These are phyloP conservation scores for Cantharis rustica DNA, from an alignment of 2,888 invertebrate genomes.

Conservation along the genomic window DNA sequence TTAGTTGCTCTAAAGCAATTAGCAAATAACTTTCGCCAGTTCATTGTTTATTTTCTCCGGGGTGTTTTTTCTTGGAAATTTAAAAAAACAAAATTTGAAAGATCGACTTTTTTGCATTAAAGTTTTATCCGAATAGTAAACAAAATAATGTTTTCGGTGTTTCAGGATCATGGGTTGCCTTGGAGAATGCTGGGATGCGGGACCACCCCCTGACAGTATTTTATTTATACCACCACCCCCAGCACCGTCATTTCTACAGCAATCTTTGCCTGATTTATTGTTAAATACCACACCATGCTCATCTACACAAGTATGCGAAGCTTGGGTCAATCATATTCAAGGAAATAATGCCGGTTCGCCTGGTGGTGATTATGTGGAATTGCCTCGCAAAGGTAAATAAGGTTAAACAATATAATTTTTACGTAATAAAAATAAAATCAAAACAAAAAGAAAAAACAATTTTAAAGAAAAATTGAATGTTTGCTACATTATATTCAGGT, in stretches of 20 bases:
- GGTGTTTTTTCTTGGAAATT: no score
- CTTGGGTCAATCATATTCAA: conserved; percentile 51
- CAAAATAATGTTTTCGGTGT: background rate
- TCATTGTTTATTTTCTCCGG: no score
- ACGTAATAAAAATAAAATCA: background rate
- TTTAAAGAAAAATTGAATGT: background rate
- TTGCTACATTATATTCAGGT: background rate
- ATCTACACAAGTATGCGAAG: conserved; percentile 67
- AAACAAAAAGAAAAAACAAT: background rate
- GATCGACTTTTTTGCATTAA: no score
- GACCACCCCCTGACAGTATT: conserved; percentile 82
- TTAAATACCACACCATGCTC: conserved; percentile 68
- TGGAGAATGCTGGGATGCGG: conserved; percentile 65
- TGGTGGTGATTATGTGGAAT: conserved; percentile 72
- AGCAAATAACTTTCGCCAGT: no score
- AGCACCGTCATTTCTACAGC: conserved; percentile 74
- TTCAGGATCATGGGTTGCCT: conserved; percentile 60
- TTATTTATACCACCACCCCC: conserved; percentile 86
- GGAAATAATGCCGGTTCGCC: conserved; percentile 35
- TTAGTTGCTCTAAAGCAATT: no score
- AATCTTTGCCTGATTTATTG: conserved; percentile 52
- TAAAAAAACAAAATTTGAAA: no score
- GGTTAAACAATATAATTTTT: background rate
- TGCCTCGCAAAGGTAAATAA: conserved; percentile 73
- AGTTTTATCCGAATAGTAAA: background rate